Conservation (phyloP, 2,113 vertebrate genomes). For the Cervus canadensis region DNA sequence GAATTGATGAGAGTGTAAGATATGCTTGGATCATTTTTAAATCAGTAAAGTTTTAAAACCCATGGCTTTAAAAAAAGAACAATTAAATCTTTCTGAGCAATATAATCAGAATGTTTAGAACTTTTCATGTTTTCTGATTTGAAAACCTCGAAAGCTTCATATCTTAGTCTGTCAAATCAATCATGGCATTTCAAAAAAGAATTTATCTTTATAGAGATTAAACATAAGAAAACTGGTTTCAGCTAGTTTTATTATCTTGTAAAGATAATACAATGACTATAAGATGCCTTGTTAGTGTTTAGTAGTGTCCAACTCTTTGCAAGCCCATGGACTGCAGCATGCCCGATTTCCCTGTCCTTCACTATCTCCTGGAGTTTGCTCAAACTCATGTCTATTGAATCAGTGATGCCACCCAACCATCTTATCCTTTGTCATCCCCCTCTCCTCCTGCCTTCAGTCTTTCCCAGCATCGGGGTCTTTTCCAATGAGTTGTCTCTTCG, state of each 20-base stretch:
- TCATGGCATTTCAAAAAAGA: too few relatives aligned
- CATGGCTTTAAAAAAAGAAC: not conserved
- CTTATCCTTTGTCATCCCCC: rapidly evolving
- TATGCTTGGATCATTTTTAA: not conserved
- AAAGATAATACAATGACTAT: too few relatives aligned
- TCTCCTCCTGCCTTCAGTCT: too few relatives aligned
- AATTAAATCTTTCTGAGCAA: not conserved
- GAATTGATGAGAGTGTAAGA: not conserved
- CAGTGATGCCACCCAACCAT: too few relatives aligned
- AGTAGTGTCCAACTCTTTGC: rapidly evolving
- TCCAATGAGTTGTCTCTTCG: rapidly evolving
- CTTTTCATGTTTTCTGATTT: not conserved
- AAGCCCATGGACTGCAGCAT: too few relatives aligned
- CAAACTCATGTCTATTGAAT: too few relatives aligned
- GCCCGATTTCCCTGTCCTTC: too few relatives aligned
- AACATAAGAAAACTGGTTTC: not conserved
- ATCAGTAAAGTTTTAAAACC: not conserved
- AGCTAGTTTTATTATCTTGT: not conserved
- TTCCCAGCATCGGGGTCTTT: too few relatives aligned
- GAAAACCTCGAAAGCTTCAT: not conserved
- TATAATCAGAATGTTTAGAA: not conserved
- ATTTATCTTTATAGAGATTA: too few relatives aligned
- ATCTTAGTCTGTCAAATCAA: not conserved
- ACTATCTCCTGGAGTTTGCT: too few relatives aligned
- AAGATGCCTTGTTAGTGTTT: not conserved